Evolutionary conservation across 35 echinoderm and acorn worm species (phyloP).

Genomic region (Lytechinus pictus): DNA sequence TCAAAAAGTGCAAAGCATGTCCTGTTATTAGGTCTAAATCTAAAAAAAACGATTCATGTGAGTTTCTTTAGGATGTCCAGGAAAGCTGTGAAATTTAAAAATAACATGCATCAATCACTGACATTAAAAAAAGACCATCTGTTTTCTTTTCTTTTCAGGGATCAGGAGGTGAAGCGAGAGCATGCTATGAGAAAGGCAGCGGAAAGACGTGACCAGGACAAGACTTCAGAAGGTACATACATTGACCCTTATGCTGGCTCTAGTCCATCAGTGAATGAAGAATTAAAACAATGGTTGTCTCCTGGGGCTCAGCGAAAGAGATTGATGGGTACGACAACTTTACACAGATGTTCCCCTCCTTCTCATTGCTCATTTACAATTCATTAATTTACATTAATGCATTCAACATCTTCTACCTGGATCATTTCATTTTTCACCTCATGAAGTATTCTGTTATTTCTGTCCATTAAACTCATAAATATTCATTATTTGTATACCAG

Average conservation of each 20-base stretch:
- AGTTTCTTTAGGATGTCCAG: too few relatives aligned
- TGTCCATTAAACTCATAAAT: too few relatives aligned
- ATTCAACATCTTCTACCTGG: too few relatives aligned
- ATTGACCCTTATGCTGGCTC: conserved; percentile 90
- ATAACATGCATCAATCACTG: too few relatives aligned
- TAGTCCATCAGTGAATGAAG: conserved; percentile 94
- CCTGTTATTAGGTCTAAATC: background rate
- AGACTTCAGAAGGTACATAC: conserved; percentile 70
- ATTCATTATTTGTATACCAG: too few relatives aligned
- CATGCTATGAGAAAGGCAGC: conserved; percentile 77
- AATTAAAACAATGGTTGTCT: conserved; percentile 86
- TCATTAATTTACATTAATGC: background rate
- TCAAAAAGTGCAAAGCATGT: background rate
- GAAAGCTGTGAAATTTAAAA: too few relatives aligned
- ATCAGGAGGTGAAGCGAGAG: conserved; percentile 72
- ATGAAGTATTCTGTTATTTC: too few relatives aligned
- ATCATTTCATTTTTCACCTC: too few relatives aligned
- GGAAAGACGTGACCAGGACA: conserved; percentile 74
- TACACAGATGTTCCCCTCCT: background rate
- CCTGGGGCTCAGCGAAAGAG: conserved; percentile 63
- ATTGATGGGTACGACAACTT: conserved; percentile 41
- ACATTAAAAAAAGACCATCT: background rate
- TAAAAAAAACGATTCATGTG: background rate
- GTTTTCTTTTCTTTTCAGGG: conserved; percentile 54
- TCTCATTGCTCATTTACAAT: background rate